phyloP scores from a whole-genome alignment of 2,888 invertebrate species.

The Acrobasis repandana region DNA sequence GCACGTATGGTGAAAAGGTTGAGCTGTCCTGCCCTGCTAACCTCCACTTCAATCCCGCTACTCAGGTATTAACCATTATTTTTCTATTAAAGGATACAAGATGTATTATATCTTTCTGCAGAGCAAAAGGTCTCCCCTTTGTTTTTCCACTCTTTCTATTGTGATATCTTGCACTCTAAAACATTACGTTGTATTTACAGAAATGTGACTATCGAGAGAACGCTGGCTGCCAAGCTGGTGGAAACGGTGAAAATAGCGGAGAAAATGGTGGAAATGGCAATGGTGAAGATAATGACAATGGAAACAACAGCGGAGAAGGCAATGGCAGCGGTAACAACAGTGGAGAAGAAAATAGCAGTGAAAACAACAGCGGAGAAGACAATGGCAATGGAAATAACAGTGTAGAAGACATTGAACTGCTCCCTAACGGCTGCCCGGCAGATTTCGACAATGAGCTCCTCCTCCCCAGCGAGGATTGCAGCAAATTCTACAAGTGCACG shows the following conservation, averaged over 20 bases:
- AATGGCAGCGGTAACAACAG: background rate
- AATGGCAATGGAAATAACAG: background rate
- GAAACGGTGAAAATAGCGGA: background rate
- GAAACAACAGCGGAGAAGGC: background rate
- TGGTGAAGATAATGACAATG: background rate
- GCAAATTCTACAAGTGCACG: slow-evolving; percentile 42
- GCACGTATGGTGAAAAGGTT: slow-evolving; percentile 34
- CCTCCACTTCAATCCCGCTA: slow-evolving; percentile 40
- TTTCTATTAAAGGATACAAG: background rate
- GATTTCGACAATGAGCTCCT: slow-evolving; percentile 35
- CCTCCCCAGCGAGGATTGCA: slow-evolving; percentile 42
- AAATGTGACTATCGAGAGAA: slow-evolving; percentile 31
- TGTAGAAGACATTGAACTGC: slow-evolving; percentile 2
- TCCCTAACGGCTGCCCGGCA: slow-evolving; percentile 36
- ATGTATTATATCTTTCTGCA: too few relatives aligned
- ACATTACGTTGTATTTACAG: too few relatives aligned
- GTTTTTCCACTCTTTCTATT: too few relatives aligned
- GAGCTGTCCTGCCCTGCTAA: slow-evolving; percentile 37
- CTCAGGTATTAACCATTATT: slow-evolving; percentile 36
- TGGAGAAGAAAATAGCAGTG: background rate
- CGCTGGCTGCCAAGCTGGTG: slow-evolving; percentile 28
- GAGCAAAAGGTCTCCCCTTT: too few relatives aligned
- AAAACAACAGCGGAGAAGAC: slow-evolving; percentile 11
- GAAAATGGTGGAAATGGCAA: too few relatives aligned
- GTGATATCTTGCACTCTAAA: too few relatives aligned